Evolutionary conservation across 1,140 invertebrate species (phyloP).

Genomic region (Pemphigus obesinymphae): DNA sequence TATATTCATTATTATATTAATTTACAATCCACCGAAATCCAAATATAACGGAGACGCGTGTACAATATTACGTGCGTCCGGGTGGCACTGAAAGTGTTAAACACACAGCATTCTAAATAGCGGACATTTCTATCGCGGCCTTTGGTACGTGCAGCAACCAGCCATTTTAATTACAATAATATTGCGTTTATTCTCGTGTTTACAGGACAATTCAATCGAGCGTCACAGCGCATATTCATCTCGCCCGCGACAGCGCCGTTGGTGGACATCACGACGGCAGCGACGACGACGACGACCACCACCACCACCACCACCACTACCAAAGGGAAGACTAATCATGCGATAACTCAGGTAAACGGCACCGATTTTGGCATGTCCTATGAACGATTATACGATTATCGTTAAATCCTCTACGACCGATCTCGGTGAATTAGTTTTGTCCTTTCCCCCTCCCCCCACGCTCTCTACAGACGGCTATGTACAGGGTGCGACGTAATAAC

Average conservation of each 20-base stretch:
- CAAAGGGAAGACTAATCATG: constrained; percentile 36
- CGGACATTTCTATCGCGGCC: no score
- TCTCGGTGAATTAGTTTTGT: background rate
- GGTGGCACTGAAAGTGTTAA: no score
- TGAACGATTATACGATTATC: background rate
- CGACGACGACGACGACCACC: background rate
- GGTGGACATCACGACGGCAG: background rate
- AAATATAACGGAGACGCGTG: no score
- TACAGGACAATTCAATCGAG: constrained; percentile 28
- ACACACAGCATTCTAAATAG: no score
- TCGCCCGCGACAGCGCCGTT: background rate
- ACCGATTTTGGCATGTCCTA: background rate
- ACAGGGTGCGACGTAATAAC: no score
- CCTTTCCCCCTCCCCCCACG: background rate
- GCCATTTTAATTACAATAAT: no score
- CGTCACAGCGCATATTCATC: constrained; percentile 17
- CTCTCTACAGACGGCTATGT: no score
- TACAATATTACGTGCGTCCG: no score
- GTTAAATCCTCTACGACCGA: background rate
- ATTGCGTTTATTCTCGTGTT: no score
- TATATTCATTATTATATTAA: no score
- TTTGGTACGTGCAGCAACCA: no score
- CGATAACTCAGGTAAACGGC: constrained; percentile 7
- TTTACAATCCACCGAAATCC: no score
- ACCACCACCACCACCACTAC: background rate